Percentiles rank a stretch among this genome's conserved stretches.
These are phyloP conservation scores for Calameuta pallipes DNA, from an alignment of 2,888 invertebrate species.

Conservation along the genomic window DNA sequence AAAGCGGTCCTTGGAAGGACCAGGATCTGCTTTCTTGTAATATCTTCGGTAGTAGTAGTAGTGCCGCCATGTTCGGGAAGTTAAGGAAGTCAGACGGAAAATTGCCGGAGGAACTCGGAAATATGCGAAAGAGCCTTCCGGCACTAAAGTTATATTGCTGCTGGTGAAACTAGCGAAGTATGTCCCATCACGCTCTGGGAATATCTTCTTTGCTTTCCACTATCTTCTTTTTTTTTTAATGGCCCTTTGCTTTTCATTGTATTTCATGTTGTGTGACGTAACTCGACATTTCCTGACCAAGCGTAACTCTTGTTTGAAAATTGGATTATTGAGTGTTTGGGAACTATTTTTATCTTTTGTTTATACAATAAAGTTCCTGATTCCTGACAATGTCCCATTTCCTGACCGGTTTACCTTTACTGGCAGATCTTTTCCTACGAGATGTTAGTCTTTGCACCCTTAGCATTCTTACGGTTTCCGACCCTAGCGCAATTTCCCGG, in stretches of 20 bases:
- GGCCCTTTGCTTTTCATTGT: conserved; percentile 2
- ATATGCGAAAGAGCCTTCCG: conserved; percentile 49
- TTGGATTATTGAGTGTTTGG: background rate
- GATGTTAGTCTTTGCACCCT: too few relatives aligned
- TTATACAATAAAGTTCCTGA: background rate
- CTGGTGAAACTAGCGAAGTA: conserved; percentile 44
- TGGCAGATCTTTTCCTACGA: too few relatives aligned
- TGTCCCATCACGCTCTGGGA: conserved; percentile 43
- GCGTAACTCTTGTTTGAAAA: background rate
- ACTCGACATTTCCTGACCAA: background rate
- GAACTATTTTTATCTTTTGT: too few relatives aligned
- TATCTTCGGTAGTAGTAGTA: background rate
- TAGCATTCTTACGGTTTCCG: too few relatives aligned
- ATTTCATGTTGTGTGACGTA: background rate
- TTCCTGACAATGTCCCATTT: too few relatives aligned
- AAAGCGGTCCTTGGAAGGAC: conserved; percentile 19
- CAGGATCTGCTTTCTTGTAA: background rate
- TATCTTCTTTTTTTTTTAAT: conserved; percentile 11
- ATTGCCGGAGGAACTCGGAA: conserved; percentile 45
- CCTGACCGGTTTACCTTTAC: background rate
- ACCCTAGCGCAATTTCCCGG: too few relatives aligned
- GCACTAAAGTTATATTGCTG: conserved; percentile 38
- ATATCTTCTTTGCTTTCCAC: conserved; percentile 30
- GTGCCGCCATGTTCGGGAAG: conserved; percentile 20
- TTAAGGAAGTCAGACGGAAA: conserved; percentile 49